Conservation (phyloP, 2,888 invertebrate genomes). For the Congeria kusceri region DNA sequence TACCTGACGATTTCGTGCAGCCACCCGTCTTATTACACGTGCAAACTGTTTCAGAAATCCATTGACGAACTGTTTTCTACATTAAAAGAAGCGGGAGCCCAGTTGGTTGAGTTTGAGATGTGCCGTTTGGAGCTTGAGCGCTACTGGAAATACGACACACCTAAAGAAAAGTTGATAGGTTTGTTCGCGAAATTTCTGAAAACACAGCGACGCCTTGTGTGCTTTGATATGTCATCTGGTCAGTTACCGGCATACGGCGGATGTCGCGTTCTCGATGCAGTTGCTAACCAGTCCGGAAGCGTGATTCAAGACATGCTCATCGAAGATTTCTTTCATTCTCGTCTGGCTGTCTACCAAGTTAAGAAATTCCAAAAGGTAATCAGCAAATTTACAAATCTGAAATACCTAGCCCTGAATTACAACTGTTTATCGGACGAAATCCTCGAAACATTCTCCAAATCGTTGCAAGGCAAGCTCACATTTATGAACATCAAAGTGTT, state of each 20-base stretch:
- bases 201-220: constrained; percentile 64
- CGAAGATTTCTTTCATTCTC: constrained; percentile 78
- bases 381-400: constrained; percentile 71
- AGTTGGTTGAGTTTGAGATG: constrained; percentile 71
- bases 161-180: constrained; percentile 69
- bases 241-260: constrained; percentile 68
- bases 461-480: constrained; percentile 67
- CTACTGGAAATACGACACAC: constrained; percentile 77
- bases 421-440: constrained; percentile 76
- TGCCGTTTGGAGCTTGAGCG: constrained; percentile 74
- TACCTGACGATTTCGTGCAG: constrained; percentile 72
- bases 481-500: constrained; percentile 74
- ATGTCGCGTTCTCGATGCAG: constrained; percentile 71
- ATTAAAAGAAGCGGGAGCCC: constrained; percentile 59
- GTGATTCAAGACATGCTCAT: constrained; percentile 69
- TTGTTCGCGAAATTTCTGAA: constrained; percentile 73
- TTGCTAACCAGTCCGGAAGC: constrained; percentile 69
- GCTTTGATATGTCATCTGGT: constrained; percentile 73
- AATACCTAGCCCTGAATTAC: constrained; percentile 74
- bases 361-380: constrained; percentile 67
- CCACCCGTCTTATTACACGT: constrained; percentile 74
- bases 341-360: constrained; percentile 66
- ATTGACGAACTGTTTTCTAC: constrained; percentile 71
- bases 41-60: constrained; percentile 71
- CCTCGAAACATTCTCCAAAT: constrained; percentile 66